Percentiles rank a stretch among this genome's conserved stretches.
Evolutionary conservation across 2,113 vertebrate genomes (phyloP).

Genomic region (Phaetusa simplex): DNA sequence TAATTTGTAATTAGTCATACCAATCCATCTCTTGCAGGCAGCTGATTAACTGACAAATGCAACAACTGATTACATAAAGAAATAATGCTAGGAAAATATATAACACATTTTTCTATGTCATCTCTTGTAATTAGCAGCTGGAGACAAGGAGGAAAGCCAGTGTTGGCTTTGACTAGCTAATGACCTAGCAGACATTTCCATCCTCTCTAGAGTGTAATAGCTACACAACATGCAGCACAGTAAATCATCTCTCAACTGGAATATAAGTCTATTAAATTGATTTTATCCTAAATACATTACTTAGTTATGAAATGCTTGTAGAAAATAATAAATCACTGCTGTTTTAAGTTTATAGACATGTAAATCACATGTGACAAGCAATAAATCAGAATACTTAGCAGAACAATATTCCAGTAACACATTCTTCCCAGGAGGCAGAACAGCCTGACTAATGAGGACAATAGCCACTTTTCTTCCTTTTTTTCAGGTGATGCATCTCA

Average conservation of each 20-base stretch:
- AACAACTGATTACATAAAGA: neutral
- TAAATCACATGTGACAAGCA: conserved; percentile 18
- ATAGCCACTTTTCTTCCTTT: neutral
- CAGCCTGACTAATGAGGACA: neutral
- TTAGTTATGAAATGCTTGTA: conserved; percentile 6
- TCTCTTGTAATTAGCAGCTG: neutral
- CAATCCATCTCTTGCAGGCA: neutral
- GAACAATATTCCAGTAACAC: neutral
- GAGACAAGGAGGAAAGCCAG: neutral
- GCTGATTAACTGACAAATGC: conserved; percentile 16
- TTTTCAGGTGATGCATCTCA: neutral
- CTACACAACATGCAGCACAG: neutral
- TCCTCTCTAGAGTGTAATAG: neutral
- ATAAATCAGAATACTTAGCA: conserved; percentile 10
- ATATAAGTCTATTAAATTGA: neutral
- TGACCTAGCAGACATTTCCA: neutral
- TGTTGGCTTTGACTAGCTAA: neutral
- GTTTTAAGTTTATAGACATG: neutral
- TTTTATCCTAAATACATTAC: neutral
- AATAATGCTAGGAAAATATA: conserved; percentile 1
- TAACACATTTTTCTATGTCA: conserved; percentile 1
- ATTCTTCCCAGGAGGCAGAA: neutral
- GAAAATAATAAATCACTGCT: conserved; percentile 7
- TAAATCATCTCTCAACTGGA: conserved; percentile 1
- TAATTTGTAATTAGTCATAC: neutral